Conservation (phyloP, 2,888 invertebrate genomes). For the Deilephila porcellus region DNA sequence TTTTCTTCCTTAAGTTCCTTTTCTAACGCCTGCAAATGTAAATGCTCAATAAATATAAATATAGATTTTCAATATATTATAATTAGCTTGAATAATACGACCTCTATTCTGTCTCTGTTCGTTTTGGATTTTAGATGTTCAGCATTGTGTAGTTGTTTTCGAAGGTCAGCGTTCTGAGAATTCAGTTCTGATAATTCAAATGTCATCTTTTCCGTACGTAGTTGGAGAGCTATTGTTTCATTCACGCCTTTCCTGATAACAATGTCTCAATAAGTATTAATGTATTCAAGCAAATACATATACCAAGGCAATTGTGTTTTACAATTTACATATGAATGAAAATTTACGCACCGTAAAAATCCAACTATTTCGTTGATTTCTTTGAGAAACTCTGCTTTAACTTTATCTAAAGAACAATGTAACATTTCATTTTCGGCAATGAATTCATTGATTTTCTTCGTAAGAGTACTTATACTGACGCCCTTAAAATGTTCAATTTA, state of each 20-base stretch:
- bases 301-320: background rate
- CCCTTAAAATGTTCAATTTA: constrained; percentile 48
- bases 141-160: constrained; percentile 61
- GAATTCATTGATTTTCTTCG: constrained; percentile 70
- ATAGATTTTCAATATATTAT: background rate
- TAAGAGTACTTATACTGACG: constrained; percentile 55
- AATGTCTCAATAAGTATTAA: constrained; percentile 30
- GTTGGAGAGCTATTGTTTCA: constrained; percentile 61
- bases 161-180: constrained; percentile 65
- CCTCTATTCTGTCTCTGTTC: constrained; percentile 62
- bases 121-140: constrained; percentile 58
- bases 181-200: constrained; percentile 63
- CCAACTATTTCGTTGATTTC: constrained; percentile 62
- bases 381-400: constrained; percentile 61
- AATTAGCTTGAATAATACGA: constrained; percentile 36
- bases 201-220: constrained; percentile 63
- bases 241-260: constrained; percentile 63
- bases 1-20: constrained; percentile 71
- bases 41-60: constrained; percentile 22
- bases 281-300: constrained; percentile 3
- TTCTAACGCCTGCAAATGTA: constrained; percentile 65
- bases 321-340: background rate
- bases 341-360: constrained; percentile 58
- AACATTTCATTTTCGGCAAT: constrained; percentile 71
- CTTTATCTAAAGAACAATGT: constrained; percentile 55